These are phyloP conservation scores for Monarcha castaneiventris DNA, from an alignment of 2,113 vertebrate species.

Conservation along the genomic window DNA sequence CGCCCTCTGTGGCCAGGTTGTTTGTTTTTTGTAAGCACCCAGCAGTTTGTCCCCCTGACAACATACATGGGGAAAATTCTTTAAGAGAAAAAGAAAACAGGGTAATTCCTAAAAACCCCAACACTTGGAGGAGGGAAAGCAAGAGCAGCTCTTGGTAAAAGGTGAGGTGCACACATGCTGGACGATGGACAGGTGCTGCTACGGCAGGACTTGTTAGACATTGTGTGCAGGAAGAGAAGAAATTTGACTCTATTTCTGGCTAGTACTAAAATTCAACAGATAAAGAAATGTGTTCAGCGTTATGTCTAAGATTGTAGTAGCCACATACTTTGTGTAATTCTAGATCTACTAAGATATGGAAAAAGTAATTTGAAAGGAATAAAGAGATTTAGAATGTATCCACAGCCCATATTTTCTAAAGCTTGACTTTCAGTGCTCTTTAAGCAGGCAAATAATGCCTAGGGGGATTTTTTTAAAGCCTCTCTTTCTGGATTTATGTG, in stretches of 20 bases:
- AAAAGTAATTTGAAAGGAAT: background rate
- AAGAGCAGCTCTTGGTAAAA: background rate
- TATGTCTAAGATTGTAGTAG: background rate
- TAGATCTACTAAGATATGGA: background rate
- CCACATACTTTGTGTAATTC: background rate
- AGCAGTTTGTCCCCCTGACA: too few relatives aligned
- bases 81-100: too few relatives aligned
- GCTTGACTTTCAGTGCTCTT: background rate
- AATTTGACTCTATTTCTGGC: background rate
- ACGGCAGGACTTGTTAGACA: background rate
- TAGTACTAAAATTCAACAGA: background rate
- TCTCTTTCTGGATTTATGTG: background rate
- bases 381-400: background rate
- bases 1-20: too few relatives aligned
- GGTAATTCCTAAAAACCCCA: too few relatives aligned
- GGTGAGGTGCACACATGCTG: background rate
- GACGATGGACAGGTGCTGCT: constrained; percentile 21
- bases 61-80: too few relatives aligned
- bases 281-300: background rate
- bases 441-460: background rate
- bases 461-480: background rate
- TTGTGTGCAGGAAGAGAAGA: background rate
- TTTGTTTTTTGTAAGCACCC: too few relatives aligned
- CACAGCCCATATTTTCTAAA: background rate
- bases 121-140: background rate